Conservation (phyloP, 2,888 invertebrate species). For the Rhopalosiphum nymphaeae region DNA sequence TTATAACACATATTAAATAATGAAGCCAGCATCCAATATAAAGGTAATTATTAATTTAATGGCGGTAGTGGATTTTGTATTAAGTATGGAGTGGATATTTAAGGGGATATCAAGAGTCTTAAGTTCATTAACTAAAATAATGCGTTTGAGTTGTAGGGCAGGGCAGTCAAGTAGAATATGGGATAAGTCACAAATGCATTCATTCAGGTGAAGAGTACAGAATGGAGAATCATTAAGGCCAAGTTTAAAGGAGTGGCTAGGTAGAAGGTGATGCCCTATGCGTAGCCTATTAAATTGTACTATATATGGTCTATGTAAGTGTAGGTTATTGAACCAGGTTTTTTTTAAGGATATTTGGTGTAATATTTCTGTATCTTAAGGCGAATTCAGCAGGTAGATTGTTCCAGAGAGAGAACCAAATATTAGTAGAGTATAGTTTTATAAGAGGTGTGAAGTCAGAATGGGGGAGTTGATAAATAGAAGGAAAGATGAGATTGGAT, state of each 20-base stretch:
- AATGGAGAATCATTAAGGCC: not conserved
- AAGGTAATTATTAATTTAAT: too few relatives aligned
- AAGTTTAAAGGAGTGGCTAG: not conserved
- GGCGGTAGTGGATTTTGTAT: too few relatives aligned
- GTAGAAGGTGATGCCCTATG: not conserved
- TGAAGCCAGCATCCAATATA: too few relatives aligned
- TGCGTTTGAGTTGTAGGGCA: slow-evolving; percentile 5
- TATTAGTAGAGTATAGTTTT: not conserved
- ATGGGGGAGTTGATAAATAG: not conserved
- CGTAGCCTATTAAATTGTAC: not conserved
- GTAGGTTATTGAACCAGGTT: not conserved
- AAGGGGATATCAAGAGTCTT: too few relatives aligned
- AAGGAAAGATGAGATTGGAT: not conserved
- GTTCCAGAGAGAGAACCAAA: too few relatives aligned
- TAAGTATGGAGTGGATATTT: too few relatives aligned
- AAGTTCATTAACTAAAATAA: slow-evolving; percentile 8
- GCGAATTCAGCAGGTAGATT: too few relatives aligned
- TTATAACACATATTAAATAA: too few relatives aligned
- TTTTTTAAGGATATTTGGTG: not conserved
- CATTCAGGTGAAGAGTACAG: too few relatives aligned
- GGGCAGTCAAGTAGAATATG: slow-evolving; percentile 13
- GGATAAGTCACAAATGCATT: not conserved
- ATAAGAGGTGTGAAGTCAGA: not conserved
- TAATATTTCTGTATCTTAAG: not conserved
- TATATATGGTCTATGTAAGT: not conserved